Conservation (phyloP, 2,113 vertebrate genomes). For the Garra rufa region DNA sequence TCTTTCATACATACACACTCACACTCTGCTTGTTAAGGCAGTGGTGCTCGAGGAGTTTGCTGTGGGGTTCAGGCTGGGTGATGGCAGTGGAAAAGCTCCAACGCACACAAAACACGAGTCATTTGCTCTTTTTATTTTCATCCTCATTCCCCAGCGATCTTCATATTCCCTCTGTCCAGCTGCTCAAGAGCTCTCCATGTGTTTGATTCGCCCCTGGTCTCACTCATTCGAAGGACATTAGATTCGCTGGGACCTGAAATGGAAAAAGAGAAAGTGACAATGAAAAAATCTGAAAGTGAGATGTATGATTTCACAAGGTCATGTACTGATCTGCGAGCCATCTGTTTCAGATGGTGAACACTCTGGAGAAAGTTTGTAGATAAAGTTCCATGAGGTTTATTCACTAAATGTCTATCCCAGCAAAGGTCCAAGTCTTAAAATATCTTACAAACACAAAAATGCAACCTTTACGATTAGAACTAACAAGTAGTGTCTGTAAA, state of each 20-base stretch:
- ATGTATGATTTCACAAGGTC: not conserved
- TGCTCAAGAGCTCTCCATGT: constrained; percentile 48
- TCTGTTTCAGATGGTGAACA: not conserved
- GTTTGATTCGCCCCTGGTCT: constrained; percentile 55
- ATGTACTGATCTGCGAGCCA: not conserved
- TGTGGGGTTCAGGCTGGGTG: constrained; percentile 68
- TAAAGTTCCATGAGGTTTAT: not conserved
- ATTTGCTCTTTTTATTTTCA: constrained; percentile 58
- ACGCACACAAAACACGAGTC: constrained; percentile 66
- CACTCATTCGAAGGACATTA: constrained; percentile 96
- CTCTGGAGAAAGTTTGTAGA: not conserved
- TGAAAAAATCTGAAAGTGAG: constrained; percentile 3
- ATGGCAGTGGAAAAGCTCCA: constrained; percentile 79
- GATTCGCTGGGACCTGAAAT: constrained; percentile 92
- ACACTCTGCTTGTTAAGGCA: constrained; percentile 89
- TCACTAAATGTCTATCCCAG: not conserved
- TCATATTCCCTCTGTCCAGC: constrained; percentile 3
- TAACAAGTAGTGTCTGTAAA: not conserved
- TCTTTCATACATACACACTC: constrained; percentile 24
- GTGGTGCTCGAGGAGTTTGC: constrained; percentile 82
- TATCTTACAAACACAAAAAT: not conserved
- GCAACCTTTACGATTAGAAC: not conserved
- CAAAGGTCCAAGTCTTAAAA: not conserved
- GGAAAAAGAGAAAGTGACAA: not conserved
- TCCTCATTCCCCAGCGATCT: not conserved